These are phyloP conservation scores for Drosophila asahinai DNA, from an alignment of 1,140 invertebrate species.

Conservation along the genomic window DNA sequence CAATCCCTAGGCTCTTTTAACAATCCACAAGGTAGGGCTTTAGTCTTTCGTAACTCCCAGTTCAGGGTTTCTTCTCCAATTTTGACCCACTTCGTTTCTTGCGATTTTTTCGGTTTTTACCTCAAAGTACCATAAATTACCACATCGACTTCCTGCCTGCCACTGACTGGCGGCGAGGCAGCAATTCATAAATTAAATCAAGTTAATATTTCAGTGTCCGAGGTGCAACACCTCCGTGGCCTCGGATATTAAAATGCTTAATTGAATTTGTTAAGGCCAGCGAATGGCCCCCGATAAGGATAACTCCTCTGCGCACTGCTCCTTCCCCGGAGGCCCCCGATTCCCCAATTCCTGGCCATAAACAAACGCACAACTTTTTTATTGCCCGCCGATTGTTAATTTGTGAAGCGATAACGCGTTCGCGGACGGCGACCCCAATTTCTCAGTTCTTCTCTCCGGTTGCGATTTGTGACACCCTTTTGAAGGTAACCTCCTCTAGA, in stretches of 20 bases:
- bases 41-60: background rate
- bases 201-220: conserved; percentile 83
- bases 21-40: background rate
- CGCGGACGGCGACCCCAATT: conserved; percentile 46
- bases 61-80: conserved; percentile 26
- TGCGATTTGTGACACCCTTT: conserved; percentile 76
- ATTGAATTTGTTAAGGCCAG: conserved; percentile 81
- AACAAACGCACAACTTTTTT: conserved; percentile 83
- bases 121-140: conserved; percentile 36
- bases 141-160: conserved; percentile 53
- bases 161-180: conserved; percentile 13
- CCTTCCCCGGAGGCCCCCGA: conserved; percentile 15
- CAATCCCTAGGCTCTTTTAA: background rate
- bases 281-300: conserved; percentile 50
- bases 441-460: conserved; percentile 20
- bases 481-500: conserved; percentile 27
- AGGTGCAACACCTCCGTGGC: conserved; percentile 70
- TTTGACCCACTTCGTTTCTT: conserved; percentile 44
- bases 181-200: conserved; percentile 83
- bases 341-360: conserved; percentile 50
- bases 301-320: conserved; percentile 23
- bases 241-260: conserved; percentile 82
- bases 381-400: conserved; percentile 84
- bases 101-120: conserved; percentile 5
- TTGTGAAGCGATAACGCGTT: conserved; percentile 84